Conservation (phyloP, 2,113 vertebrate genomes). For the Stercorarius parasiticus region DNA sequence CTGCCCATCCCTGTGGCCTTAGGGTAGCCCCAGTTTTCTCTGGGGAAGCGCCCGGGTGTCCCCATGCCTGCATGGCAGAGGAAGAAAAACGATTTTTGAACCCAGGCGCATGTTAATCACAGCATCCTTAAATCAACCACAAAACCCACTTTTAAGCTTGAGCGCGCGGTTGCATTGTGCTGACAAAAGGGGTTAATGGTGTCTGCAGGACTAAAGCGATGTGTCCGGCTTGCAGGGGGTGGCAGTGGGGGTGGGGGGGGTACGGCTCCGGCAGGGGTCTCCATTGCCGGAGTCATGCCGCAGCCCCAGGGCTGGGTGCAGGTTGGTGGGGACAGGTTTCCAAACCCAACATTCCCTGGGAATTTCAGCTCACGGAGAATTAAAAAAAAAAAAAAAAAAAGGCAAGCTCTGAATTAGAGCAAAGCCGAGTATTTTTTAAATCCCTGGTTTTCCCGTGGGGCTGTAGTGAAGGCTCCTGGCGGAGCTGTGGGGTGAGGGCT, state of each 20-base stretch:
- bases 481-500: background rate
- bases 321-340: background rate
- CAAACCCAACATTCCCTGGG: background rate
- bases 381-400: background rate
- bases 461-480: background rate
- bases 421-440: background rate
- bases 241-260: too few species aligned
- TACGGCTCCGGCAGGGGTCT: background rate
- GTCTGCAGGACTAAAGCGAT: background rate
- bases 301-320: rapidly evolving
- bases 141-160: background rate
- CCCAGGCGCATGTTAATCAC: background rate
- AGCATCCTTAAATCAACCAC: background rate
- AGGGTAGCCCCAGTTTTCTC: background rate
- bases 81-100: background rate
- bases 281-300: rapidly evolving
- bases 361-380: background rate
- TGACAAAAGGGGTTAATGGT: background rate
- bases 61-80: background rate
- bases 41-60: rapidly evolving
- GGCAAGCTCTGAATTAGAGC: background rate
- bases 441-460: rapidly evolving
- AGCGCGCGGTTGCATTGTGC: background rate
- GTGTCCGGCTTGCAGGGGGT: too few species aligned
- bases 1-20: background rate